These are phyloP conservation scores for Xiphias gladius DNA, from an alignment of 2,113 vertebrate genomes.

Conservation along the genomic window DNA sequence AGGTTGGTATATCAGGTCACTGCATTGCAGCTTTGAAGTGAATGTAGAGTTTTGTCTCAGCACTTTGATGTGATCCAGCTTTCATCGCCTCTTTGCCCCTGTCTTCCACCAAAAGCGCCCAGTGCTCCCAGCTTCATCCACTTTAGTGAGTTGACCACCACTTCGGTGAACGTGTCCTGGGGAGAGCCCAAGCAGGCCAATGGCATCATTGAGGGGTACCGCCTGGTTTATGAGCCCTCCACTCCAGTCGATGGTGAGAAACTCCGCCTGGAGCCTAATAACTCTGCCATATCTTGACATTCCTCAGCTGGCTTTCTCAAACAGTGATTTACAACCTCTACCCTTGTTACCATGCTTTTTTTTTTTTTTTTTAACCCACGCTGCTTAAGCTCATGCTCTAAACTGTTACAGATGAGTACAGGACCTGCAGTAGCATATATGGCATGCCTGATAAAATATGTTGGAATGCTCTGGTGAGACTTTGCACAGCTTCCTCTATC, in stretches of 20 bases:
- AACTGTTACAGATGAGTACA: constrained; percentile 73
- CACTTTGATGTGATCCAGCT: constrained; percentile 1
- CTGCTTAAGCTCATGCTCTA: constrained; percentile 68
- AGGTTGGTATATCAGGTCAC: background rate
- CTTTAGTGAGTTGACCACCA: constrained; percentile 98
- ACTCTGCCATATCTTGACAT: constrained; percentile 54
- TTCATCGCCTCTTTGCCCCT: constrained; percentile 1
- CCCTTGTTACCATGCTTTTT: constrained; percentile 36
- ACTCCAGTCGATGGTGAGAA: constrained; percentile 95
- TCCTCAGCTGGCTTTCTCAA: constrained; percentile 64
- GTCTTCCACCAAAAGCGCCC: constrained; percentile 85
- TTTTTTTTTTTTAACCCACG: constrained; percentile 55
- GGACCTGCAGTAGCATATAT: constrained; percentile 63
- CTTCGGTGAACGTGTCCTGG: constrained; percentile 98
- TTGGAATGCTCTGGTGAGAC: constrained; percentile 55
- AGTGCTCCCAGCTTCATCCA: constrained; percentile 90
- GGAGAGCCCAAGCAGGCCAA: constrained; percentile 93
- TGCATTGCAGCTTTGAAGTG: background rate
- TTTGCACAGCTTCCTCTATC: constrained; percentile 62
- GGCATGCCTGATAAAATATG: constrained; percentile 59
- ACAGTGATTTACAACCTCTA: constrained; percentile 68
- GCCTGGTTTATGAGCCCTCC: constrained; percentile 96
- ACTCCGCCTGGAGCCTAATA: constrained; percentile 57
- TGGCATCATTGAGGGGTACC: constrained; percentile 94
- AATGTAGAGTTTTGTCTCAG: background rate